Evolutionary conservation across 2,888 invertebrate species (phyloP), one percentile per base, ranked within the genome.

Genomic region (Chaetoderma sp.): DNA sequence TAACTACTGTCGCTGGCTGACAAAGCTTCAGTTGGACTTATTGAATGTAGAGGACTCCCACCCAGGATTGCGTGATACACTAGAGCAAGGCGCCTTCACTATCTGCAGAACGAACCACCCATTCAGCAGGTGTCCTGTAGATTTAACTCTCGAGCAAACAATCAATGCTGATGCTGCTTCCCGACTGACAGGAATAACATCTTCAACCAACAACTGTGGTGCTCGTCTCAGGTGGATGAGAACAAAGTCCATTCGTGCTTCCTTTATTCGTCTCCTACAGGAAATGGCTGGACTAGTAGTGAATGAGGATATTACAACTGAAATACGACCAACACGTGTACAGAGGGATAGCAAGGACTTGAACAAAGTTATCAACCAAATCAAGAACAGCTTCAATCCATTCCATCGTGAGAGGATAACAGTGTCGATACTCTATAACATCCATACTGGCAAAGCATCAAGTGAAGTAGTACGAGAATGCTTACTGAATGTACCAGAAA

Each of bases 1-100:
- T 13, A 73, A 70, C 52, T 73, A 73, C 55, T 44, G 69, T 6
- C 47, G 72, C 32, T 73, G 70, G 73, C 60, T 73, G 68, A 57
- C 65, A 13, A 70, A 58, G 45, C 70, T 63, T 27, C 65, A 70
- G 21, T 44, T 73, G 21, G 67, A 73, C 54, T 28, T 71, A 27
- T 21, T 71, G n/a, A 73, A 70, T 60, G 27, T 62, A n/a, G 62
- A 62, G 16, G n/a, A 50, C 21, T 36, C 65, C 21, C 66, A 68
- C 59, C 66, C 68, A 39, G 68, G 62, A 32, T 28, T 68, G 5
- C n/a, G 44, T 4, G 18, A 45, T 16, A 63, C 62, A n/a, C 57
- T 62, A 28, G 60, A 62, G 44, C 36, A 39, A 47, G 62, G 66
- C 13, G 44, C 61, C 23, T 67, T 68, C 21, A 66, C 68, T 27